A percentile compares a stretch with the other conserved stretches of the same genome.
Conservation (phyloP, 92 coral and sea anemone genomes). For the Diadumene lineata region DNA sequence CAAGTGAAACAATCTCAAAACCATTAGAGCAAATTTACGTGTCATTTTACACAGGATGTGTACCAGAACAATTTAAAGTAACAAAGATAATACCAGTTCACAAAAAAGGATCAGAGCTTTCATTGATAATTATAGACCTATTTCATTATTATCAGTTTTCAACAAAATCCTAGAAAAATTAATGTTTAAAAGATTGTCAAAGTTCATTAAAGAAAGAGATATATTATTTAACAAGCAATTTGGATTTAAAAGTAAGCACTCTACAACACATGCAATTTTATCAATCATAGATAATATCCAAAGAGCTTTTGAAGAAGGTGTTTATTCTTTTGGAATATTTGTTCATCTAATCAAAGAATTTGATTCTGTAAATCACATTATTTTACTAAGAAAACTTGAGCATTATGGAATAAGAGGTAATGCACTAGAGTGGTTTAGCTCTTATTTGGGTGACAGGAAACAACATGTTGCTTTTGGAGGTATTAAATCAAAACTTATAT, state of each 20-base stretch:
- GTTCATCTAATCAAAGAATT: conserved; percentile 51
- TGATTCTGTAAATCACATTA: conserved; percentile 50
- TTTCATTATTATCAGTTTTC: conserved; percentile 46
- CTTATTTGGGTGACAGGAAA: conserved; percentile 51
- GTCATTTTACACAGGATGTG: no score
- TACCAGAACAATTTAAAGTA: no score
- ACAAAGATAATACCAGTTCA: no score
- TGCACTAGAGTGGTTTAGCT: conserved; percentile 50
- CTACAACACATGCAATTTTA: conserved; percentile 47
- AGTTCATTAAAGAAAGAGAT: conserved; percentile 29
- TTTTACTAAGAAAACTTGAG: conserved; percentile 43
- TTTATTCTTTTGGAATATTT: conserved; percentile 48
- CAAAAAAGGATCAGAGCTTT: conserved; percentile 36
- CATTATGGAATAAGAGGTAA: conserved; percentile 52
- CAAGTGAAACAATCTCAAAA: no score
- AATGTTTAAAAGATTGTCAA: conserved; percentile 33
- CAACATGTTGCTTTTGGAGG: conserved; percentile 57
- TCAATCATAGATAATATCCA: conserved; percentile 53
- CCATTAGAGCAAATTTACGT: no score
- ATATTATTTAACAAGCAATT: conserved; percentile 42
- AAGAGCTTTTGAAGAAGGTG: conserved; percentile 36
- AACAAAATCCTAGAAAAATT: conserved; percentile 55
- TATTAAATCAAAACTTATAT: conserved; percentile 36
- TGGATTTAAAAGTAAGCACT: conserved; percentile 50
- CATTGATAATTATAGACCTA: conserved; percentile 29